These are phyloP conservation scores for Atrichornis clamosus DNA, from an alignment of 2,113 vertebrate species.

Conservation along the genomic window DNA sequence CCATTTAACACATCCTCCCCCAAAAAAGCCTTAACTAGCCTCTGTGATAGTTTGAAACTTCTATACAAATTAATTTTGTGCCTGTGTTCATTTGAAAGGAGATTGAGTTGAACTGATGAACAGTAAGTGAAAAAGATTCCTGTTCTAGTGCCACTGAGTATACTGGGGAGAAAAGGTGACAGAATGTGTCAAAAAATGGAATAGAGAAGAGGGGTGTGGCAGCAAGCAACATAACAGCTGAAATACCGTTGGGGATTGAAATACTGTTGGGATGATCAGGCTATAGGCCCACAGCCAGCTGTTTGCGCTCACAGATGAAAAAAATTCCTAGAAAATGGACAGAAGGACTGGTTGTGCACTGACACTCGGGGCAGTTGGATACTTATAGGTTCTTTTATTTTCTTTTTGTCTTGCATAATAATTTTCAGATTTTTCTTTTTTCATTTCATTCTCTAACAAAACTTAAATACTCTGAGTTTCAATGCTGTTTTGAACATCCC, in stretches of 20 bases:
- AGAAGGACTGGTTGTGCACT: background rate
- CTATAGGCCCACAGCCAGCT: background rate
- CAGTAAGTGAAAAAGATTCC: background rate
- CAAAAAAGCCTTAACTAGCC: background rate
- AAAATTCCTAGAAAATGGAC: background rate
- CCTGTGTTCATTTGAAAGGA: background rate
- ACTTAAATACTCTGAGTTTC: background rate
- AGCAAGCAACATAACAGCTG: background rate
- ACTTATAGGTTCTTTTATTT: background rate
- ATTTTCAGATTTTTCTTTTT: background rate
- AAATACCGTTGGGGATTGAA: background rate
- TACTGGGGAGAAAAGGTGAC: background rate
- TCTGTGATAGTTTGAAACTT: background rate
- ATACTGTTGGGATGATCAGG: background rate
- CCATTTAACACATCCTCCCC: background rate
- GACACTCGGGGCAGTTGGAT: fast-evolving
- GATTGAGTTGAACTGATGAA: background rate
- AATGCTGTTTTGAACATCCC: background rate
- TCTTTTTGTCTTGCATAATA: background rate
- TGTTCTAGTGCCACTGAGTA: background rate
- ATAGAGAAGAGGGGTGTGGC: background rate
- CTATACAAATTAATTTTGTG: background rate
- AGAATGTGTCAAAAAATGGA: background rate
- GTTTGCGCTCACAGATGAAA: background rate
- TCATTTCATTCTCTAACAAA: background rate